Conservation (phyloP, 2,113 vertebrate genomes). For the Ceuthmochares aereus region DNA sequence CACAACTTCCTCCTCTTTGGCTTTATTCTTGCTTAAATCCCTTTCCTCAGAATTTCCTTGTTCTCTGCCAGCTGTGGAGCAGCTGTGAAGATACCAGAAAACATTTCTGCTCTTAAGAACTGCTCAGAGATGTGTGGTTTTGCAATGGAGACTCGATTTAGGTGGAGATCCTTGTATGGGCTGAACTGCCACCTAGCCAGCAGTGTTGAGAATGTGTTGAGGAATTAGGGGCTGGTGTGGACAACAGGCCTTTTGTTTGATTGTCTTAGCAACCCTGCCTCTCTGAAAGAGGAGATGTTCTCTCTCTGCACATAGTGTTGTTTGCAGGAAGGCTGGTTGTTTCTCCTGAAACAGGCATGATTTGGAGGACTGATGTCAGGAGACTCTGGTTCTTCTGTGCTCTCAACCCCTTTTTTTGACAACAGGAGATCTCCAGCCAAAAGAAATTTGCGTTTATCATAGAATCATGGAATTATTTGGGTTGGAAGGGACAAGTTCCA, state of each 20-base stretch:
- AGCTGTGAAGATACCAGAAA: not conserved
- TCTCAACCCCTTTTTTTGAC: not conserved
- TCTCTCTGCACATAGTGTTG: rapidly evolving
- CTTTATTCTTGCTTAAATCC: not conserved
- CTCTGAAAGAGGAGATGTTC: constrained; percentile 12
- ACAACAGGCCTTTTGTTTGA: constrained; percentile 15
- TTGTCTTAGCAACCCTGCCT: constrained; percentile 17
- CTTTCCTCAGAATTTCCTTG: constrained; percentile 24
- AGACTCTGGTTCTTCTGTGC: not conserved
- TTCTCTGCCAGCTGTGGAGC: constrained; percentile 15
- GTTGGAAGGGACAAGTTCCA: too few relatives aligned
- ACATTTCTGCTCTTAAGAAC: not conserved
- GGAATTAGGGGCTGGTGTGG: not conserved
- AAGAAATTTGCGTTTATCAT: not conserved
- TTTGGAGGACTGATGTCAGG: not conserved
- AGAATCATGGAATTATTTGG: too few relatives aligned
- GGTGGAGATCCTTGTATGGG: not conserved
- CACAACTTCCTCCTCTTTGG: not conserved
- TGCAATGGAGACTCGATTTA: not conserved
- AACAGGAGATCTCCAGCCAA: not conserved
- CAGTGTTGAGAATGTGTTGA: not conserved
- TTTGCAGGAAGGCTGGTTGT: not conserved
- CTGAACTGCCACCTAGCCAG: not conserved
- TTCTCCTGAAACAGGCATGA: not conserved
- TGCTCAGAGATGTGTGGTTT: not conserved